Percentiles rank a stretch among this genome's conserved stretches.
These are phyloP conservation scores for Orbicella faveolata DNA, from an alignment of 64 coral and sea anemone species.

Conservation along the genomic window DNA sequence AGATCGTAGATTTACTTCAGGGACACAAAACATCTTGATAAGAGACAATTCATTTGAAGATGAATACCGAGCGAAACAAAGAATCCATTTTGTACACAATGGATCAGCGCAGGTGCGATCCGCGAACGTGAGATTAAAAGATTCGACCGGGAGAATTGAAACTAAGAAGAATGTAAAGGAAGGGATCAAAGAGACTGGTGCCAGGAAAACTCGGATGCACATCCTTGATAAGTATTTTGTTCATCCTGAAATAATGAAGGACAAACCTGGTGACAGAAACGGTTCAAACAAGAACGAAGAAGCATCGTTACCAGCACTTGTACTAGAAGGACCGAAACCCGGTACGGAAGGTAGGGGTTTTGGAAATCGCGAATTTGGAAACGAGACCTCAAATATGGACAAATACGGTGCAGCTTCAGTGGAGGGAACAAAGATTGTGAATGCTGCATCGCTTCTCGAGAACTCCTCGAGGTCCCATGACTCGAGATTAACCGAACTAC, in stretches of 20 bases:
- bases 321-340: background rate
- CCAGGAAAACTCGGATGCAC: background rate
- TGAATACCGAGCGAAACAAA: background rate
- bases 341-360: background rate
- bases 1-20: background rate
- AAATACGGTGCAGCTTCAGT: background rate
- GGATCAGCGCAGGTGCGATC: background rate
- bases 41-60: background rate
- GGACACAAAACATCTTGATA: background rate
- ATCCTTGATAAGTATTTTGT: constrained; percentile 11
- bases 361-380: background rate
- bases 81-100: background rate
- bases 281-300: background rate
- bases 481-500: background rate
- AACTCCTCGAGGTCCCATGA: background rate
- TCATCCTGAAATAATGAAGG: constrained; percentile 3
- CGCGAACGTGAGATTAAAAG: background rate
- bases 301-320: background rate
- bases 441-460: constrained; percentile 3
- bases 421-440: background rate
- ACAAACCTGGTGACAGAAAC: background rate
- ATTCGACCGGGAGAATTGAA: too few species aligned
- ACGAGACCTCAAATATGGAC: background rate
- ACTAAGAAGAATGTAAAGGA: background rate
- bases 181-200: background rate